A percentile compares a stretch with the other conserved stretches of the same genome.
phyloP scores from a whole-genome alignment of 2,113 vertebrate genomes.

The Elaphurus davidianus region DNA sequence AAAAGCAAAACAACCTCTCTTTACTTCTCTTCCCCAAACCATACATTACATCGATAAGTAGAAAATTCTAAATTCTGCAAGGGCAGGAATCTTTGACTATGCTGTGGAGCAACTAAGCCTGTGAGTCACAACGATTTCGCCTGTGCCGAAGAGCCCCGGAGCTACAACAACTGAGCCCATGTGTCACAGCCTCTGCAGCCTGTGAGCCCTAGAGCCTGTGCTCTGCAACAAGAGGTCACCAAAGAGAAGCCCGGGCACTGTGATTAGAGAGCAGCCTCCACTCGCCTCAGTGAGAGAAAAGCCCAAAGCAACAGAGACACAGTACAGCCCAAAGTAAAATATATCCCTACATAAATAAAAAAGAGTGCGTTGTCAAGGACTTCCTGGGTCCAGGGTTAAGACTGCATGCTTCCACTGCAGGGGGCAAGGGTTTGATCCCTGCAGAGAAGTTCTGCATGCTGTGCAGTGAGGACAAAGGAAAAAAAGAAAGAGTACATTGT shows the following conservation, averaged over 20 bases:
- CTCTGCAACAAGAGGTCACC: not conserved
- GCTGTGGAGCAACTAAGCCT: not conserved
- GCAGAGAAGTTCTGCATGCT: not conserved
- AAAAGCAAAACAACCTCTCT: not conserved
- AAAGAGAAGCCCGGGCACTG: not conserved
- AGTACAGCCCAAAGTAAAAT: not conserved
- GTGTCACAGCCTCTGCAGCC: not conserved
- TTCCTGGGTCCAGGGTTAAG: accelerated
- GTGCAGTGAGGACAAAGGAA: not conserved
- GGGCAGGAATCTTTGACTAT: not conserved
- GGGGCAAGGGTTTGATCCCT: not conserved
- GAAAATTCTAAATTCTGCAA: not conserved
- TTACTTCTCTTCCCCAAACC: not conserved
- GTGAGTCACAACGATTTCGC: not conserved
- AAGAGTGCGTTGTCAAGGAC: not conserved
- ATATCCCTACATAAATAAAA: accelerated
- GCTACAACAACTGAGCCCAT: accelerated
- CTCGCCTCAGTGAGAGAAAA: accelerated
- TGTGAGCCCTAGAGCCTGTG: not conserved
- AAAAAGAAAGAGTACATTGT: too few relatives aligned
- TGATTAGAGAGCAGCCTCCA: not conserved
- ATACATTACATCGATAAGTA: not conserved
- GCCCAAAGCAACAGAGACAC: not conserved
- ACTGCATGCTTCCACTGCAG: not conserved
- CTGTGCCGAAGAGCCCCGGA: not conserved